Evolutionary conservation across 2,888 invertebrate genomes (phyloP).

Genomic region (Oligia strigilis): DNA sequence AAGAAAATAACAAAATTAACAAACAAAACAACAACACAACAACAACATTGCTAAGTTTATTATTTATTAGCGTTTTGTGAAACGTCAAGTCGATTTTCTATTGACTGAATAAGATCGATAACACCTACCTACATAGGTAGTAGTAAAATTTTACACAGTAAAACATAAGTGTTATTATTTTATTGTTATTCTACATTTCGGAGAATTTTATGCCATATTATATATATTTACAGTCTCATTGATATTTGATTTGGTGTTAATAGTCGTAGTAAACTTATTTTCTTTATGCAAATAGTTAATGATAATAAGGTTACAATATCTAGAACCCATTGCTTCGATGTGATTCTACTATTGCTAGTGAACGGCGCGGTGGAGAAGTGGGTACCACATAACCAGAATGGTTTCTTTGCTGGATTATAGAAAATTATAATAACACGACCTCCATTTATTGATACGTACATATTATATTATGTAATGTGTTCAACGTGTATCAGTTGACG

Average conservation of each 20-base stretch:
- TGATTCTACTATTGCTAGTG: not conserved
- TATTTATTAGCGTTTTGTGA: not conserved
- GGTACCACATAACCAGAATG: not conserved
- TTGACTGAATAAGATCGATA: not conserved
- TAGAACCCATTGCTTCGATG: not conserved
- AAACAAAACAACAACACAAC: too few species aligned
- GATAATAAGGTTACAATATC: not conserved
- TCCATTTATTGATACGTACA: not conserved
- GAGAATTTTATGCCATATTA: conserved; percentile 4
- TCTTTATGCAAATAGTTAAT: not conserved
- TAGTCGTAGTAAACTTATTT: not conserved
- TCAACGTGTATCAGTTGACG: not conserved
- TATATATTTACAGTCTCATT: conserved; percentile 5
- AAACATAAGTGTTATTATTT: not conserved
- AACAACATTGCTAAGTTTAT: not conserved
- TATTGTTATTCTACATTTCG: conserved; percentile 15
- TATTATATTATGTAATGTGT: not conserved
- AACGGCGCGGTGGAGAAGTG: not conserved
- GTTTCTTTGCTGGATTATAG: not conserved
- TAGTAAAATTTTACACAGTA: conserved; percentile 7
- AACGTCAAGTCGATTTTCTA: not conserved
- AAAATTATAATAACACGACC: not conserved
- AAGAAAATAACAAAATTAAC: too few species aligned
- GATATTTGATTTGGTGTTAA: conserved; percentile 14
- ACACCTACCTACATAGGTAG: not conserved